Base-by-base conservation (phyloP, 2,797 vertebrate genomes). In the Oreonectes daqikongensis region DNA sequence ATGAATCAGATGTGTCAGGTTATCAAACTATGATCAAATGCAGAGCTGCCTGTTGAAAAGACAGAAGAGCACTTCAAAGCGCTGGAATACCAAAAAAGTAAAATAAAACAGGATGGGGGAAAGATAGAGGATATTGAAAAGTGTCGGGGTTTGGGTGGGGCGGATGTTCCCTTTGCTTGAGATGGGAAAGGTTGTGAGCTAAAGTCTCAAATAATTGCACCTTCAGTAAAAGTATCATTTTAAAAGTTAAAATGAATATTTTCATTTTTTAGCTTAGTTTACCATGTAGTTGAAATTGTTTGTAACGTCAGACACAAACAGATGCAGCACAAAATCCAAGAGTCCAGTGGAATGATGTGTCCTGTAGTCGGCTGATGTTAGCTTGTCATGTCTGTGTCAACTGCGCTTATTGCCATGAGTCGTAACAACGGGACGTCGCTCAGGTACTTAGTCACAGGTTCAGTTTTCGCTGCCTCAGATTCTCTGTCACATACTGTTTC, bases 301-400 rank as follows among this genome's bases (percentile, higher is more conserved):
- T 85, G 82, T 84, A 86, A 85, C 74, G 83, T 88, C 88, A 83
- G 89, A 87, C 81, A 60, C 82, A 85, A 88, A 88, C 85, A 88
- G 64, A 40, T 48, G 32, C 63, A 22, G 81, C 83, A 28, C 79
- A 82, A 84, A 88, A 90, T 85, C 28, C 24, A 55, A 87, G 86
- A 83, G 88, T 90, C 92, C 88, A 69, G 87, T 87, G 89, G 89
- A 91, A 92, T 85, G 82, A 86, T 81, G 78, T 87, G 89, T 92
- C 90, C 90, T 87, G 90, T 90, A 91, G 90, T 90, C 80, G 88
- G 85, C 88, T 89, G 89, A 88, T 91, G 89, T 87, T 84, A 83
- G 87, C 92, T 89, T 93, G 92, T 93, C 91, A 93, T 91, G 90
- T 93, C 89, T 86, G 84, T 86, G 88, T 93, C 91, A 93, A 88